Conservation (phyloP, 1,140 invertebrate genomes). For the Lasaia peninsularis region DNA sequence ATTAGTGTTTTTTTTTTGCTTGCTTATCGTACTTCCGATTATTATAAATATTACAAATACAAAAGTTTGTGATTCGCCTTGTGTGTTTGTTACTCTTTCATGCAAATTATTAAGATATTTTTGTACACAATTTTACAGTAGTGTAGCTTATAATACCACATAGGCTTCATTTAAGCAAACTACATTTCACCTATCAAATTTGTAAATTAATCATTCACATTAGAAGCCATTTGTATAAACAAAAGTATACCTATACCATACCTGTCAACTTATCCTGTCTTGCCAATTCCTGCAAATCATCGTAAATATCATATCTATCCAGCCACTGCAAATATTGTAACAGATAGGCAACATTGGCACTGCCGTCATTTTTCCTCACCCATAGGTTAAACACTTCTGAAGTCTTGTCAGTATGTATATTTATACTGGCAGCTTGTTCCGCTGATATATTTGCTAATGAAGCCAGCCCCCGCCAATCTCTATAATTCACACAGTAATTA, state of each 20-base stretch:
- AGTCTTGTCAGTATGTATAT: slow-evolving; percentile 70
- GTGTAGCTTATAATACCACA: too few relatives aligned
- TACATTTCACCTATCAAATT: too few relatives aligned
- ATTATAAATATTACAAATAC: too few relatives aligned
- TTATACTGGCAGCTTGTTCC: slow-evolving; percentile 69
- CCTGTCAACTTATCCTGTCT: slow-evolving; percentile 57
- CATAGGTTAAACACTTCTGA: slow-evolving; percentile 76
- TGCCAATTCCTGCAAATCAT: slow-evolving; percentile 77
- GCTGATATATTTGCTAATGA: slow-evolving; percentile 74
- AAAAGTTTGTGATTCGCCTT: too few relatives aligned
- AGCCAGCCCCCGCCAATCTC: slow-evolving; percentile 84
- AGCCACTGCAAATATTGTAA: slow-evolving; percentile 75
- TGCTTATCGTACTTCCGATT: too few relatives aligned
- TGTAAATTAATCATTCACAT: too few relatives aligned
- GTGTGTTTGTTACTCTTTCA: too few relatives aligned
- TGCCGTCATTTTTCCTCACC: slow-evolving; percentile 50
- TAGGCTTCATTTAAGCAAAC: too few relatives aligned
- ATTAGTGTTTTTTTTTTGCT: too few relatives aligned
- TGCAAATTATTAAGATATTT: too few relatives aligned
- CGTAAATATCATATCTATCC: slow-evolving; percentile 82
- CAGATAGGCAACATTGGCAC: slow-evolving; percentile 74
- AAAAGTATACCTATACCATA: slow-evolving; percentile 18
- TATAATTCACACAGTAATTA: slow-evolving; percentile 38
- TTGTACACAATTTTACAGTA: too few relatives aligned
- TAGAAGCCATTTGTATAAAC: too few relatives aligned